A percentile compares a stretch with the other conserved stretches of the same genome.
phyloP scores from a whole-genome alignment of 2,888 invertebrate genomes.

The Apamea crenata region DNA sequence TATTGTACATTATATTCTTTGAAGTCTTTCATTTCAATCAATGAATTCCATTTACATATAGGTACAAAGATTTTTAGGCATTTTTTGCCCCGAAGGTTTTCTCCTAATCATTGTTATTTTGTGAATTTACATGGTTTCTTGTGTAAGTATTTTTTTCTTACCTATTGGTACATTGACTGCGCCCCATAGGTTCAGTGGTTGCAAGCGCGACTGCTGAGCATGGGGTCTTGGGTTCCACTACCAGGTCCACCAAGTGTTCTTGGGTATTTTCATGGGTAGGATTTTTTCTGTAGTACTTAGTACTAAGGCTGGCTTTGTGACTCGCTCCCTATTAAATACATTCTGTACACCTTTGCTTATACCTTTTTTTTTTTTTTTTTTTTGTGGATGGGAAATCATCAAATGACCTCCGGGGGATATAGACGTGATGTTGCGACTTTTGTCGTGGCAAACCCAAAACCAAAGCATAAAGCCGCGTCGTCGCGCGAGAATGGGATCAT shows the following conservation, averaged over 20 bases:
- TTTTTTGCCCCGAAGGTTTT: conserved; percentile 6
- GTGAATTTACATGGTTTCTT: conserved; percentile 6
- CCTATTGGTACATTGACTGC: not conserved
- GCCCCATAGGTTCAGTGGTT: too few relatives aligned
- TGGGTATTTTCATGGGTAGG: not conserved
- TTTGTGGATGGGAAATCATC: too few relatives aligned
- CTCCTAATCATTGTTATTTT: conserved; percentile 12
- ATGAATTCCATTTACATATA: not conserved
- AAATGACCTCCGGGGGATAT: not conserved
- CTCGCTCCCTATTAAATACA: too few relatives aligned
- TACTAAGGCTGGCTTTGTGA: not conserved
- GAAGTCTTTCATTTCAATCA: conserved; percentile 23
- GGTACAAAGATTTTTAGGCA: not conserved
- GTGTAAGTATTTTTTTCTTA: not conserved
- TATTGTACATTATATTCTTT: conserved; percentile 11
- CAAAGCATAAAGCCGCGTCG: not conserved
- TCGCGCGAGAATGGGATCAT: not conserved
- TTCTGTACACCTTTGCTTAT: not conserved
- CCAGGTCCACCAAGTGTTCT: not conserved
- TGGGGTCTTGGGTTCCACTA: not conserved
- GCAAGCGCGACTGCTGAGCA: not conserved
- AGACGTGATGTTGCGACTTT: not conserved
- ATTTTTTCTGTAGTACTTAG: not conserved
- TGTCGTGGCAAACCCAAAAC: too few relatives aligned
- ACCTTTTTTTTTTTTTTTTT: too few relatives aligned